Evolutionary conservation across 92 coral and sea anemone genomes (phyloP), one percentile per base, ranked within the genome.

Genomic region (Epizoanthus scotinus): DNA sequence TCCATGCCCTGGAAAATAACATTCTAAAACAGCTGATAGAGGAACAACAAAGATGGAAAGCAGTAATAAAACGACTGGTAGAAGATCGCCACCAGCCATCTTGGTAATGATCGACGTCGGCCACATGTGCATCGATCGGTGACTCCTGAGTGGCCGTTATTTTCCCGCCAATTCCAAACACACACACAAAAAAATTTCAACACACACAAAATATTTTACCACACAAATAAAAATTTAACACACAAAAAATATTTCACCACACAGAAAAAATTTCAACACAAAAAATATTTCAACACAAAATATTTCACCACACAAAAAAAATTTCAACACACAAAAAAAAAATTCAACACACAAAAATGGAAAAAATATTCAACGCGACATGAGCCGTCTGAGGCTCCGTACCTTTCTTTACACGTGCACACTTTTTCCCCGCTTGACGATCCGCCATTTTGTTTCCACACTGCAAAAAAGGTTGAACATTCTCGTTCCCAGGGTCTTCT

Each of bases 21-120:
- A 42, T 31, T 70, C 77, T 47, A 44, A 70, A 42, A 70, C 77
- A 42, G 77, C 77, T 70, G 77, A 70, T 52, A 47, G 58, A 70
- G 77, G 77, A 49, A 70, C 77, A 70, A 24, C 75, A 49, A 70
- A 34, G 77, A 65, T 65, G 49, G 53, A 18, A 70, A 70, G 31
- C 77, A 70, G 24, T 40, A 70, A 21, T 20, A 70, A 70, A 40
- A 70, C 59, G 77, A 47, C 31, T 70, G 59, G 53, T 22, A 70
- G 77, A 20, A 20, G 66, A 61, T 61, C 24, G 73, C 52, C 49
- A 40, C 73, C 73, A 36, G 73, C 73, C 73, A 67, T 67, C 54
- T 67, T 67, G 73, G 28, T 61, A 61, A 21, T 24, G 66, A 24
- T 61, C 26, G 66, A 61, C 9, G 66, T 34, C 66, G 34, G 66